Conservation (phyloP, 2,113 vertebrate species). For the Regulus satrapa region DNA sequence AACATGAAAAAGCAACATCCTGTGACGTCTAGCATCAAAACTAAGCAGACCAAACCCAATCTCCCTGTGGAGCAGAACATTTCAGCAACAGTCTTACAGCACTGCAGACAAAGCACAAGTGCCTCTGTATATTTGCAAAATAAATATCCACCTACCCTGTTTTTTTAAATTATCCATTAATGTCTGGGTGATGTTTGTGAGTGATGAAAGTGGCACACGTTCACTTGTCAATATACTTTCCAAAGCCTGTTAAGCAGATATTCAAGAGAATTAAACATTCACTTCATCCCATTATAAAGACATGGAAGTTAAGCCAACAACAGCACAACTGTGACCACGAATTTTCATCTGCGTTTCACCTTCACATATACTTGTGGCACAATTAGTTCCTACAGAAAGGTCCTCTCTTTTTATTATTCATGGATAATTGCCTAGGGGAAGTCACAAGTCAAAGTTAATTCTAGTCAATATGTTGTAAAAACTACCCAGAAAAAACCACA, state of each 20-base stretch:
- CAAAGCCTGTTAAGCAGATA: constrained; percentile 79
- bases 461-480: background rate
- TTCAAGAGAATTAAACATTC: background rate
- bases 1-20: background rate
- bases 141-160: constrained; percentile 78
- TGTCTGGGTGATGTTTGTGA: constrained; percentile 80
- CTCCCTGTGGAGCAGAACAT: background rate
- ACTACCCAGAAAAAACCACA: background rate
- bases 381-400: background rate
- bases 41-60: background rate
- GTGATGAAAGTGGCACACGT: constrained; percentile 81
- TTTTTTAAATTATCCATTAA: constrained; percentile 82
- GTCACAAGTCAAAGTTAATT: background rate
- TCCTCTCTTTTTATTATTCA: background rate
- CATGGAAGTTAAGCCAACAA: background rate
- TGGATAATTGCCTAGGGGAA: background rate
- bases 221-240: constrained; percentile 87
- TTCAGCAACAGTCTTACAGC: background rate
- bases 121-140: background rate
- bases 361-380: background rate
- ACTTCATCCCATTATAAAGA: background rate
- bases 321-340: background rate
- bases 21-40: background rate
- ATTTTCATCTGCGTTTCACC: background rate
- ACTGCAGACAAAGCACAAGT: background rate